Conservation (phyloP, 1,140 invertebrate genomes). For the Tribolium castaneum region DNA sequence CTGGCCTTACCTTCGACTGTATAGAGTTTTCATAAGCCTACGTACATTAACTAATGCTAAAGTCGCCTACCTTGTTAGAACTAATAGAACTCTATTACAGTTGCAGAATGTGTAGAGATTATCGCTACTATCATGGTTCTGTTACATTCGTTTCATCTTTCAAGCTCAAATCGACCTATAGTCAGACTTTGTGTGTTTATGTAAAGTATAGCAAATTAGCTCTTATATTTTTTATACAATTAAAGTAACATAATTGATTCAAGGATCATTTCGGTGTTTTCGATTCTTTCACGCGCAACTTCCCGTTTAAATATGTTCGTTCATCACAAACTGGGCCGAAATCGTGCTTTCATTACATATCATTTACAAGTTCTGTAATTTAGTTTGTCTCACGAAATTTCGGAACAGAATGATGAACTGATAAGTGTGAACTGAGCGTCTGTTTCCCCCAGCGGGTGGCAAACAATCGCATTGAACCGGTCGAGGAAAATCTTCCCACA, state of each 20-base stretch:
- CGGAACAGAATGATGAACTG: background rate
- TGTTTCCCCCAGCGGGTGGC: background rate
- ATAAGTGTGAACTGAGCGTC: background rate
- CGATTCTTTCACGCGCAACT: background rate
- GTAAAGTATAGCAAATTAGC: slow-evolving; percentile 38
- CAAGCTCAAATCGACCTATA: slow-evolving; percentile 25
- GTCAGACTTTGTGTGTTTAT: slow-evolving; percentile 34
- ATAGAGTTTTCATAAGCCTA: slow-evolving; percentile 39
- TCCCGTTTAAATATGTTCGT: background rate
- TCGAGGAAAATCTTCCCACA: background rate
- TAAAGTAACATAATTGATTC: slow-evolving; percentile 25
- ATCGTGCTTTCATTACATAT: background rate
- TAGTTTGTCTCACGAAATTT: background rate
- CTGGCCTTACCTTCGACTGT: slow-evolving; percentile 39
- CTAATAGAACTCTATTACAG: slow-evolving; percentile 37
- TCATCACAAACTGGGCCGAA: background rate
- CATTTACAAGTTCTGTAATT: too few relatives aligned
- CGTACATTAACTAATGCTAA: slow-evolving; percentile 19
- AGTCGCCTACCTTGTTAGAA: slow-evolving; percentile 40
- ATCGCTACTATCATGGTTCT: slow-evolving; percentile 2
- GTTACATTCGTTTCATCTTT: slow-evolving; percentile 10
- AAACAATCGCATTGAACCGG: background rate
- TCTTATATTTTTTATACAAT: slow-evolving; percentile 44
- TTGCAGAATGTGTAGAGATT: slow-evolving; percentile 20
- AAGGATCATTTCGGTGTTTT: slow-evolving; percentile 16